A percentile compares a stretch with the other conserved stretches of the same genome.
These are phyloP conservation scores for Myathropa florea DNA, from an alignment of 2,888 invertebrate species.

Conservation along the genomic window DNA sequence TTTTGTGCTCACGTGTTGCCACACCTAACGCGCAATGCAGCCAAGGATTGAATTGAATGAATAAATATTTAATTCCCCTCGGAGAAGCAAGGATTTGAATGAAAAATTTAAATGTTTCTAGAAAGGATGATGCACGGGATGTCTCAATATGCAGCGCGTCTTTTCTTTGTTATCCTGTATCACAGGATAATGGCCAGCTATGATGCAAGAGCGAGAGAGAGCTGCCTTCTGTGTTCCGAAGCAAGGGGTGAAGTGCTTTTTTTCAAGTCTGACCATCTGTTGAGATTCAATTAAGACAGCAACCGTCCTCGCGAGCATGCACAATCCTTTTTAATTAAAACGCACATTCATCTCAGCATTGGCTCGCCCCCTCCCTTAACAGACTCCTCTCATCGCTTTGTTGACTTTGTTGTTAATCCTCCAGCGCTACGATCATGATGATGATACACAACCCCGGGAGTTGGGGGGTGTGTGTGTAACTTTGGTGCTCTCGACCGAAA, in stretches of 20 bases:
- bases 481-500: neutral
- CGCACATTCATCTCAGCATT: constrained; percentile 56
- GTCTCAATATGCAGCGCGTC: constrained; percentile 22
- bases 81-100: constrained; percentile 50
- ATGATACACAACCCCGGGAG: neutral
- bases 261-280: constrained; percentile 60
- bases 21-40: neutral
- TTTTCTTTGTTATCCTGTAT: constrained; percentile 47
- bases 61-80: constrained; percentile 80
- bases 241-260: neutral
- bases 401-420: constrained; percentile 62
- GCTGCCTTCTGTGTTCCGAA: neutral
- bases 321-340: constrained; percentile 67
- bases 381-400: constrained; percentile 15
- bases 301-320: neutral
- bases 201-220: neutral
- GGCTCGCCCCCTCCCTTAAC: constrained; percentile 9
- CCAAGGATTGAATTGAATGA: constrained; percentile 78
- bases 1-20: constrained; percentile 8
- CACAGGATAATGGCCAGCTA: neutral
- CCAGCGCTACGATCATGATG: constrained; percentile 25
- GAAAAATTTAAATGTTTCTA: constrained; percentile 56
- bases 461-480: constrained; percentile 36
- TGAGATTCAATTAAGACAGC: constrained; percentile 47
- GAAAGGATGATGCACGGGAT: constrained; percentile 40